Evolutionary conservation across 2,888 invertebrate genomes (phyloP).

Genomic region (Macrostomum cliftonense): DNA sequence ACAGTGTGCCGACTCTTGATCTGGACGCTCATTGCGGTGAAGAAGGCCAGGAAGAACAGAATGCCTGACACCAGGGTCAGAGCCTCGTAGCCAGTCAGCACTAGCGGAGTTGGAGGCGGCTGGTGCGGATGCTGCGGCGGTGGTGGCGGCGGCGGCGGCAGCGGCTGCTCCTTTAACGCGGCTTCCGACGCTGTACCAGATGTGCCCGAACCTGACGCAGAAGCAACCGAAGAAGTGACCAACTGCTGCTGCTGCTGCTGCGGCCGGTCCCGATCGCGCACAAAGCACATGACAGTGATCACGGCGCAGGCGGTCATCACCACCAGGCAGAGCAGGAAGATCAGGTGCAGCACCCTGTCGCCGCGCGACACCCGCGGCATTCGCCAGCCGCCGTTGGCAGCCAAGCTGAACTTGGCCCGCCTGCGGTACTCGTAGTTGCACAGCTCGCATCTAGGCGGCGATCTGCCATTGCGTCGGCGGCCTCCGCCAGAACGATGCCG

Average conservation of each 20-base stretch:
- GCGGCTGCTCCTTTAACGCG: constrained; percentile 15
- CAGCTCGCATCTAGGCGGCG: constrained; percentile 41
- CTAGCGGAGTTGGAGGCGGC: constrained; percentile 27
- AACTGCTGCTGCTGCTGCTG: neutral
- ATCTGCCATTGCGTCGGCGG: no score
- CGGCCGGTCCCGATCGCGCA: constrained; percentile 33
- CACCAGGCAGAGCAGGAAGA: constrained; percentile 39
- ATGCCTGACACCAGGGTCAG: constrained; percentile 42
- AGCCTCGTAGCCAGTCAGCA: constrained; percentile 39
- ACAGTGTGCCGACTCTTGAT: constrained; percentile 41
- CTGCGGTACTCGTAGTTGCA: constrained; percentile 42
- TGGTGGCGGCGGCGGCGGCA: constrained; percentile 15
- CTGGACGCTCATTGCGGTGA: constrained; percentile 43
- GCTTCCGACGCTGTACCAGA: no score
- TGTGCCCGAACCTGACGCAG: no score
- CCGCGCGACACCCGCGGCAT: constrained; percentile 39
- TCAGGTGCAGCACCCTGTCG: constrained; percentile 40
- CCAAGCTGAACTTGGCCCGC: constrained; percentile 38
- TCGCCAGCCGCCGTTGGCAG: constrained; percentile 23
- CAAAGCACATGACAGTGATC: constrained; percentile 42
- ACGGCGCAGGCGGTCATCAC: constrained; percentile 42
- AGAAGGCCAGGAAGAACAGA: constrained; percentile 43
- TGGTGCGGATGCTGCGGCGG: constrained; percentile 7
- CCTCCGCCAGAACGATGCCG: no score
- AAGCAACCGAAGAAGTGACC: no score